A percentile compares a stretch with the other conserved stretches of the same genome.
These are phyloP conservation scores for Holothuria glaberrima DNA, from an alignment of 35 echinoderm and acorn worm genomes.

Conservation along the genomic window DNA sequence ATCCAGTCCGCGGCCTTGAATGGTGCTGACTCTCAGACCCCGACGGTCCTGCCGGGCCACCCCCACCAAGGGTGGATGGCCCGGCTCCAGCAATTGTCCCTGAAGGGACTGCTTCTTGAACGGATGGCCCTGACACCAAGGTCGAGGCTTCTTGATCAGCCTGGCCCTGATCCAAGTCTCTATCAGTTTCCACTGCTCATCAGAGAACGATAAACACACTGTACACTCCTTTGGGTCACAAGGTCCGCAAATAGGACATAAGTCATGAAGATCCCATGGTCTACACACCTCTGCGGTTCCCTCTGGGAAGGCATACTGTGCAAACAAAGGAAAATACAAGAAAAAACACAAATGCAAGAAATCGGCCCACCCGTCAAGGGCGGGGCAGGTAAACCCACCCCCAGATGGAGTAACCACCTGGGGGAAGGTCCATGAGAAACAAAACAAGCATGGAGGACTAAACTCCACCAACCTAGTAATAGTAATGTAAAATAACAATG, in stretches of 20 bases:
- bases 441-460: background rate
- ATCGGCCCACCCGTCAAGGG: background rate
- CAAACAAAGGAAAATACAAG: constrained; percentile 6
- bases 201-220: background rate
- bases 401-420: background rate
- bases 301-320: constrained; percentile 19
- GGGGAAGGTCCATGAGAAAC: background rate
- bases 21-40: background rate
- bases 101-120: background rate
- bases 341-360: background rate
- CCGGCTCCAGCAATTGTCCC: constrained; percentile 1
- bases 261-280: background rate
- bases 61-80: constrained; percentile 5
- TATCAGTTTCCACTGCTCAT: background rate
- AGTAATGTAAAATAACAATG: background rate
- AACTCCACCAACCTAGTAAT: background rate
- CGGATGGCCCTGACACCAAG: background rate
- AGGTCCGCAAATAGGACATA: background rate
- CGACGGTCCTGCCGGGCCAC: background rate
- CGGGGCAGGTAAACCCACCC: background rate
- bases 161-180: background rate
- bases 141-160: constrained; percentile 26
- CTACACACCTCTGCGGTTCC: constrained; percentile 3
- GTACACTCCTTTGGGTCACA: constrained; percentile 10
- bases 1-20: background rate